Base-by-base conservation (phyloP, 1,140 invertebrate genomes). In the Pollicipes pollicipes region DNA sequence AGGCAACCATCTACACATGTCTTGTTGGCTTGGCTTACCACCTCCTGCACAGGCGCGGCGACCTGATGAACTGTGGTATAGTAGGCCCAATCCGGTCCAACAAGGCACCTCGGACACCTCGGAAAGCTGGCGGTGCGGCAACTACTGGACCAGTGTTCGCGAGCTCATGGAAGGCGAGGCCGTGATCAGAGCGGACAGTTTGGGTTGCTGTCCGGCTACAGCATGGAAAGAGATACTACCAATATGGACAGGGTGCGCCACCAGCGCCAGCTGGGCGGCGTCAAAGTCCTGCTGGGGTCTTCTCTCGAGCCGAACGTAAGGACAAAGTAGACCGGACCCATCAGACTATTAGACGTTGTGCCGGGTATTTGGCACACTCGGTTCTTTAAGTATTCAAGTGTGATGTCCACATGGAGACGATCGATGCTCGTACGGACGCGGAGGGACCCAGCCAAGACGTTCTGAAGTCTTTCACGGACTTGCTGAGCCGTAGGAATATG, bases 131-230 rank as follows among this genome's bases (percentile, higher is more conserved):
- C n/a, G n/a, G n/a, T n/a, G n/a, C n/a, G n/a, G n/a, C n/a, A n/a
- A n/a, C n/a, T n/a, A n/a, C n/a, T 70, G 30, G 69, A 21, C 69
- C 69, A 31, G 69, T 35, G 69, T 70, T n/a, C 69, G 30, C 69
- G 28, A 70, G 30, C 32, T 70, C 69, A 70, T 70, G 69, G 69
- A 45, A n/a, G 69, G 32, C 21, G 69, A 70, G 69, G 69, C 69
- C 32, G 69, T 70, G 10, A 35, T 70, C 69, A 70, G 69, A 30
- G 69, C 32, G 10, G 17, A 35, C 1, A 70, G 30, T 70, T 35
- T 70, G 69, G 69, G 29, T 64, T 30, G 69, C 32, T 70, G 68
- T 69, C 68, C 66, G 68, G 68, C 31, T 69, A 69, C 30, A 69
- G 68, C 30, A 27, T 70, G 30, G n/a, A 37, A n/a, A 37, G 28